phyloP scores from a whole-genome alignment of 1,140 invertebrate species.

The Chionoecetes opilio region DNA sequence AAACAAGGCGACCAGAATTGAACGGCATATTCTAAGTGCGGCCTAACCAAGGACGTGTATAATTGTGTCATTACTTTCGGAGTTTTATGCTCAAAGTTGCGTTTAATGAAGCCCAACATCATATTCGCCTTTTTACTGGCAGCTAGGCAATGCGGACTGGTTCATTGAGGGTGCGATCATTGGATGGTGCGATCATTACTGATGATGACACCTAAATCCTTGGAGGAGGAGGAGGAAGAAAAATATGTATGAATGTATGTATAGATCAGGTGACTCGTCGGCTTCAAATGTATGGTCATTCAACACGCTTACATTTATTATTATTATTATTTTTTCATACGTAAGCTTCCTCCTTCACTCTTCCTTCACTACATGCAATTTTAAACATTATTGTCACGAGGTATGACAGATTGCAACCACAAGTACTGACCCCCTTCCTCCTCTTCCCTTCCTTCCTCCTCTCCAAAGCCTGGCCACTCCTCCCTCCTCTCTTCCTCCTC shows the following conservation, averaged over 20 bases:
- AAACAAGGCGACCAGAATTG: too few relatives aligned
- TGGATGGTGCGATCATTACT: too few relatives aligned
- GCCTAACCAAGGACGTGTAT: too few relatives aligned
- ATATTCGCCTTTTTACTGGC: too few relatives aligned
- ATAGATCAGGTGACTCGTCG: not conserved
- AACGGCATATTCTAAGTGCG: too few relatives aligned
- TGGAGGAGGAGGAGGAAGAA: not conserved
- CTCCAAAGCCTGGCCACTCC: not conserved
- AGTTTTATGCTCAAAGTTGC: too few relatives aligned
- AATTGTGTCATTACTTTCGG: too few relatives aligned
- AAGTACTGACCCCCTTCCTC: not conserved
- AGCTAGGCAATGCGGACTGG: too few relatives aligned
- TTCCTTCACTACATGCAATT: slow-evolving; percentile 51
- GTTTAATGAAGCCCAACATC: too few relatives aligned
- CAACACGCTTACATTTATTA: not conserved
- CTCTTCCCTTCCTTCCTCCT: not conserved
- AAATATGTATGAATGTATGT: not conserved
- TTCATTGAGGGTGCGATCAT: too few relatives aligned
- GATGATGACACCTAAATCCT: too few relatives aligned
- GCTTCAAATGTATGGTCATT: not conserved
- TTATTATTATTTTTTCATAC: too few relatives aligned
- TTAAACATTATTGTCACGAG: slow-evolving; percentile 45
- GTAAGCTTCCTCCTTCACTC: slow-evolving; percentile 33
- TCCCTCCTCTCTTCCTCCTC: not conserved
- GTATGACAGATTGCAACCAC: slow-evolving; percentile 50